A percentile compares a stretch with the other conserved stretches of the same genome.
Evolutionary conservation across 2,797 vertebrate genomes (phyloP).

Genomic region (Spinibarbus caldwelli): DNA sequence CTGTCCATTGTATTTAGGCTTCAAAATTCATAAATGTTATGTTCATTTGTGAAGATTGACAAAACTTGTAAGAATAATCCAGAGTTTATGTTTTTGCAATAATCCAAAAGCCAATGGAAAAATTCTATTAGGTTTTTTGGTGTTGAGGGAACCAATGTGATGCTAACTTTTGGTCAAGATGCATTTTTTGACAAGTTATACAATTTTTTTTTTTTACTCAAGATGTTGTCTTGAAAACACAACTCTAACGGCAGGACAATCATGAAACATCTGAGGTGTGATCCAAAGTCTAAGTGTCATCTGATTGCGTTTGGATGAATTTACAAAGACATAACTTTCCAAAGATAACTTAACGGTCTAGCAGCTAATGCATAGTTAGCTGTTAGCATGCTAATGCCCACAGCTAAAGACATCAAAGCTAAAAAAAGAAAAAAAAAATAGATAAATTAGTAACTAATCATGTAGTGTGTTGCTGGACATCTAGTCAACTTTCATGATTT

Average conservation of each 20-base stretch:
- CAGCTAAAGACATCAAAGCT: not conserved
- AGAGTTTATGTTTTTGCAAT: no score
- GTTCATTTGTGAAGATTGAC: no score
- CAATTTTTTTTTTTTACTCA: no score
- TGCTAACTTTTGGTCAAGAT: no score
- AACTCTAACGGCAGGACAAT: not conserved
- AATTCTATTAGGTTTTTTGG: no score
- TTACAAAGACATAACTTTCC: not conserved
- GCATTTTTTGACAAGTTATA: no score
- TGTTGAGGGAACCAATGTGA: no score
- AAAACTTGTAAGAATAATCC: no score
- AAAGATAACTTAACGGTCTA: not conserved
- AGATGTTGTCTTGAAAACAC: no score
- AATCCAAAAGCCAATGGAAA: no score
- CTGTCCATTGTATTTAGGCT: no score
- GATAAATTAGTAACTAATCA: not conserved
- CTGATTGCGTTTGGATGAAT: not conserved
- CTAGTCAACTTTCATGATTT: not conserved
- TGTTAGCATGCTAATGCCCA: not conserved
- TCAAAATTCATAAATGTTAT: no score
- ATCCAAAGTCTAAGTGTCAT: not conserved
- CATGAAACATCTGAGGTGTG: not conserved
- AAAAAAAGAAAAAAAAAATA: not conserved
- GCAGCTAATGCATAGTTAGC: not conserved
- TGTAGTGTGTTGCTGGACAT: not conserved